Evolutionary conservation across 92 coral and sea anemone species (phyloP), one percentile per base, ranked within the genome.

Genomic region (Epizoanthus scotinus): DNA sequence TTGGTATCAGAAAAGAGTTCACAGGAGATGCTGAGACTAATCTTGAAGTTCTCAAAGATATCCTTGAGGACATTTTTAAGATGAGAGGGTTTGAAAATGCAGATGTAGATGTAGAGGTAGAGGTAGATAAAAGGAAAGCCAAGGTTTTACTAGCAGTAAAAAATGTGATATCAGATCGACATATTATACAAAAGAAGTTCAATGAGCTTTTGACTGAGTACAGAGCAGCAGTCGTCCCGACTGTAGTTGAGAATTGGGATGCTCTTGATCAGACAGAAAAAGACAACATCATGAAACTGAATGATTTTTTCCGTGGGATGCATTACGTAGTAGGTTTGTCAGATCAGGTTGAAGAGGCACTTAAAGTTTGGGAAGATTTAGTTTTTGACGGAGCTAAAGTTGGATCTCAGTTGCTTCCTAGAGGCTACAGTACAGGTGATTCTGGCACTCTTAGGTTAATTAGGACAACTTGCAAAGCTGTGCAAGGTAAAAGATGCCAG

Each of bases 261-360:
- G 25, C 58, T n/a, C 70, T 78, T 4, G 27, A 8, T 57, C 38
- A 63, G 8, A 56, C 8, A 10, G 84, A 65, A 53, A 79, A 25
- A 26, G 50, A 31, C 10, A 79, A 29, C 5, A 52, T 72, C 18
- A 55, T 34, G 38, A 81, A 29, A 29, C 52, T 81, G 10, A 67
- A 81, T 55, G 78, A 81, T 15, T 42, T 84, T 9, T 84, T 84
- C 31, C 67, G 87, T 84, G 84, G 87, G 0, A 36, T 84, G 66
- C 87, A 84, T 31, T 77, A 52, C 25, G 60, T 84, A 14, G 78
- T 84, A 14, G 87, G 83, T 26, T 36, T 77, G 61, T 80, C 87
- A 24, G 87, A 77, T 63, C 84, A 84, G 44, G 78, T 66, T 2
- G 79, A 84, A 49, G 71, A 44, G 31, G 70, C 84, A 25, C 25